Evolutionary conservation across 1,140 invertebrate species (phyloP), one percentile per base, ranked within the genome.

Genomic region (Stegodyphus mimosarum): DNA sequence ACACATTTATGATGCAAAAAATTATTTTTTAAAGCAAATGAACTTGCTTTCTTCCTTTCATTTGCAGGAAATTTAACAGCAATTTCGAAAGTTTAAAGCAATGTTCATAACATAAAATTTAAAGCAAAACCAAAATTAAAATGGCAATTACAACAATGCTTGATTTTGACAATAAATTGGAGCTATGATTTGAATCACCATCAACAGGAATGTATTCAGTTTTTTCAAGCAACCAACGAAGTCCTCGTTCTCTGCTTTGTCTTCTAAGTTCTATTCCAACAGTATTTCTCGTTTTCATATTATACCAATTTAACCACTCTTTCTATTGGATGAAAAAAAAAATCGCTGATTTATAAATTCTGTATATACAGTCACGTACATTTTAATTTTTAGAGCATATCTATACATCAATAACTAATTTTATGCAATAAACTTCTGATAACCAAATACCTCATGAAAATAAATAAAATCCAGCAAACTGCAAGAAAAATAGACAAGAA

Each of bases 221-320:
- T 78, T 72, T 86, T 5, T 74, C 77, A 13, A 86, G 66, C 13
- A 86, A 13, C 83, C 83, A 86, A 15, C 17, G 73, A 6, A 78
- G 72, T 6, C 74, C 83, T 52, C 69, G 66, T 15, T 77, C 17
- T 7, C 83, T 17, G 6, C 51, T 60, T 72, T 86, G 83, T 48
- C 67, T 86, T 52, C 60, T 51, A 10, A 86, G 53, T 49, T 86
- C 74, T 13, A 86, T n/a, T 13, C 83, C 83, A 63, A 86, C 67
- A 6, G 75, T 63, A 64, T 86, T 86, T 11, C 75, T 69, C 0
- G 60, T 13, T 78, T 86, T 86, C 53, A 72, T 72, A 33, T 86
- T 86, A 53, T 66, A 78, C 67, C 69, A 72, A 17, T 86, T 86
- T 51, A 86, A 53, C 74, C 74, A 86, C 15, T 86, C 83, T 78